Evolutionary conservation across 2,797 vertebrate genomes (phyloP), one percentile per base, ranked within the genome.

Genomic region (Limnodromus scolopaceus): DNA sequence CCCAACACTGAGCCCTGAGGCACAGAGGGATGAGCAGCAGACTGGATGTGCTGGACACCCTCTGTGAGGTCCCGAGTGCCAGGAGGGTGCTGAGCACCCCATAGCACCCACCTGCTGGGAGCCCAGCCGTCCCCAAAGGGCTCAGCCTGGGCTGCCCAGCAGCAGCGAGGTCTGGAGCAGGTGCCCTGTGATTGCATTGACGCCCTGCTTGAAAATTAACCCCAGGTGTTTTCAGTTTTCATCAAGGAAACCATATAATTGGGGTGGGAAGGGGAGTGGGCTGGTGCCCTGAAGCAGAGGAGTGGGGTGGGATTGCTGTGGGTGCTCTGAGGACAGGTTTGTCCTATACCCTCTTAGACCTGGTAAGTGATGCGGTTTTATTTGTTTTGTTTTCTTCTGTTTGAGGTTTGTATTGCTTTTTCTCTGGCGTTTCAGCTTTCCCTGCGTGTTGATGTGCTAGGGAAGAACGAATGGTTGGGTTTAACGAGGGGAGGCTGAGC

Each of bases 241-340:
- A 65, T 76, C 58, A 78, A 32, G 39, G 45, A 30, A 23, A 5
- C 16, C 4, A 17, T 8, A n/a, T 30, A 36, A 63, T 2, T 1
- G 23, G 68, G 32, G 28, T 7, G 17, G 49, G 49, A 27, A 12
- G 48, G 41, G 36, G 17, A 43, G 0, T 2, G 2, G 32, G 23
- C 1, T 12, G 9, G 9, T 2, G 24, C 24, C 9, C 28, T 16
- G 38, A 2, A 2, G 4, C 0, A 3, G 57, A 19, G 17, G 6
- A 1, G 55, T 3, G 22, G 2, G 16, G 2, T 13, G 4, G 7
- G 4, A 2, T 30, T 23, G 12, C 0, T 8, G 3, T 13, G 4
- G 16, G 6, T 77, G 20, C 0, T 0, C 2, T 27, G 46, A 2
- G 34, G 13, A 2, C 0, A 0, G 18, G 1, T 1, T 3, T 28